phyloP scores from a whole-genome alignment of 2,797 vertebrate genomes.

The Aldrovandia affinis region DNA sequence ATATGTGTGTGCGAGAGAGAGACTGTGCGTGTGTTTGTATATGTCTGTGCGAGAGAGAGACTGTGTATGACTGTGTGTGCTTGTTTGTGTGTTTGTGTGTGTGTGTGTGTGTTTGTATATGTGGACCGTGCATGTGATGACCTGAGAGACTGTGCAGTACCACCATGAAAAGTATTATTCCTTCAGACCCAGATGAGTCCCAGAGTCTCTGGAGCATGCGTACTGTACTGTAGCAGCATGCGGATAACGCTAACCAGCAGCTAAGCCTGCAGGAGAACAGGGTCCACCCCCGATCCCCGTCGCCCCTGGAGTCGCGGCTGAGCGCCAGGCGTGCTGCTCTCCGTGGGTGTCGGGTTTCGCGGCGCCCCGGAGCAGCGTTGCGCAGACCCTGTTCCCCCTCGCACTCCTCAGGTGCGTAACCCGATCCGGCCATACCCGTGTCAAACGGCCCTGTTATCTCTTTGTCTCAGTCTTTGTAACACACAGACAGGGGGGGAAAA shows the following conservation, averaged over 20 bases:
- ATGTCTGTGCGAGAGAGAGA: no score
- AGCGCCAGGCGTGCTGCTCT: constrained; percentile 19
- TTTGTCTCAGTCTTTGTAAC: constrained; percentile 40
- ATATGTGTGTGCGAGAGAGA: no score
- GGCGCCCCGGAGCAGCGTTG: constrained; percentile 50
- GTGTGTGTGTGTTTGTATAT: background rate
- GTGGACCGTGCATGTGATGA: no score
- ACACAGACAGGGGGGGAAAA: constrained; percentile 25
- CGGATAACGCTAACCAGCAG: background rate
- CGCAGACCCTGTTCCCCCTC: background rate
- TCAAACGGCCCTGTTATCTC: constrained; percentile 57
- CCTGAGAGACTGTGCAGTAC: no score
- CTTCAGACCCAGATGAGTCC: no score
- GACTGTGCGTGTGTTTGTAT: no score
- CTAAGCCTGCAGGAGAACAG: background rate
- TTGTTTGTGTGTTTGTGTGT: constrained; percentile 25
- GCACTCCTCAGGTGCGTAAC: constrained; percentile 57
- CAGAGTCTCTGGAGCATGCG: no score
- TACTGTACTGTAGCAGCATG: no score
- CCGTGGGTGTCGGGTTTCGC: constrained; percentile 61
- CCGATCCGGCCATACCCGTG: constrained; percentile 51
- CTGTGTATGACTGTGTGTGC: no score
- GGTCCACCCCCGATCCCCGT: constrained; percentile 25
- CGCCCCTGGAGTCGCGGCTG: background rate
- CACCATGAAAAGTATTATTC: no score